Evolutionary conservation across 2,113 vertebrate genomes (phyloP), one percentile per base, ranked within the genome.

Genomic region (Semicossyphus pulcher): DNA sequence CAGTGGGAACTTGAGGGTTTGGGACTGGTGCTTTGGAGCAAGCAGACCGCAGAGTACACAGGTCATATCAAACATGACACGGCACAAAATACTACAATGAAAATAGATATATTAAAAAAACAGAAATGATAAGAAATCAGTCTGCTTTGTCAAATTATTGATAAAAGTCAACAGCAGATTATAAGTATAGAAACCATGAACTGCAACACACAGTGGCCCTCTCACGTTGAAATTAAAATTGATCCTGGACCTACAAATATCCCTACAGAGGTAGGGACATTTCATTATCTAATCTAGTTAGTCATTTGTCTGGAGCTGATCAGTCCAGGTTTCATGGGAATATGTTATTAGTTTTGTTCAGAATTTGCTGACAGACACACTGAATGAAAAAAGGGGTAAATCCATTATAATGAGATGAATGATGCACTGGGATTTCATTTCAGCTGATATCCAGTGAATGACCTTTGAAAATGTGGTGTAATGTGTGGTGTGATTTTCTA

Each of bases 301-400:
- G 20, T 25, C 5, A 18, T 51, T 16, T 34, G 7, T 14, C n/a
- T 62, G 21, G 39, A 32, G 14, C 21, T 34, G 32, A 59, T 49
- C 29, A 69, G 63, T 32, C 36, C 10, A 48, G 16, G 28, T 73
- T 32, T 68, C 37, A 67, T 42, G 23, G 23, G 44, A 57, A 48
- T 18, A 15, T 49, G 1, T 18, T n/a, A 16, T 45, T 8, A 18
- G 26, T 74, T 70, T n/a, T n/a, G 28, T 34, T 4, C 5, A 9
- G 32, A 36, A 67, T 41, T 36, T 26, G 16, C n/a, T 28, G 11
- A 4, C 23, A 10, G 16, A 37, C 3, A 26, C 54, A 62, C n/a
- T n/a, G n/a, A n/a, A 44, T 18, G 23, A 57, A 18, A 52, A 70
- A 65, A 29, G 32, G 20, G 18, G 5, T 9, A 20, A 51, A 31